These are phyloP conservation scores for Chlorops oryzae DNA, from an alignment of 1,140 invertebrate genomes.

Conservation along the genomic window DNA sequence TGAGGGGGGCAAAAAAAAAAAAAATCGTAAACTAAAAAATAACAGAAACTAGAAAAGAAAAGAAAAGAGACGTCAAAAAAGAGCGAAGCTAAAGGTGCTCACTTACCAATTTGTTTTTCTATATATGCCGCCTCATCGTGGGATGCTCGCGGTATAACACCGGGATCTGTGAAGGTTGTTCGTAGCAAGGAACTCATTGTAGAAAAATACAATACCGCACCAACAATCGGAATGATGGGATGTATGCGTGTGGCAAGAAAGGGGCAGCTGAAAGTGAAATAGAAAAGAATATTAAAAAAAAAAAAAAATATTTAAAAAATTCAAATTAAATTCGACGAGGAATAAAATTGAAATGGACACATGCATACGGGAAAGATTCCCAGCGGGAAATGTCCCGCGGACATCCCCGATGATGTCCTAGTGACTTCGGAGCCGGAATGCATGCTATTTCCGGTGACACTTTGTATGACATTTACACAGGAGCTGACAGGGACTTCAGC, in stretches of 20 bases:
- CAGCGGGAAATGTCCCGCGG: too few species aligned
- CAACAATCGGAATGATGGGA: constrained; percentile 81
- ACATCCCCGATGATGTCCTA: too few species aligned
- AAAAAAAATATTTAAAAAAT: constrained; percentile 19
- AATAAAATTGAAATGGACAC: not conserved
- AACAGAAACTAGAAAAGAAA: constrained; percentile 4
- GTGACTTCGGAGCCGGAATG: too few species aligned
- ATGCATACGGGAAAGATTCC: not conserved
- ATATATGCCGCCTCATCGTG: constrained; percentile 87
- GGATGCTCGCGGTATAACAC: constrained; percentile 85
- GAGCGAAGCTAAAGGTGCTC: constrained; percentile 1
- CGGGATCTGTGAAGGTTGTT: constrained; percentile 91
- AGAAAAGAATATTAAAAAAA: not conserved
- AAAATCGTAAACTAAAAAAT: not conserved
- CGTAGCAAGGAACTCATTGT: constrained; percentile 84
- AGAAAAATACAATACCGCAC: constrained; percentile 79
- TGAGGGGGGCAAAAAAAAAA: not conserved
- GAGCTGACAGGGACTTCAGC: too few species aligned
- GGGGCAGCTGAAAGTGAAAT: constrained; percentile 67
- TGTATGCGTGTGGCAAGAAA: constrained; percentile 75
- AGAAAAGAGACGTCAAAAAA: too few species aligned
- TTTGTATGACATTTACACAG: too few species aligned
- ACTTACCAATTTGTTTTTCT: constrained; percentile 74
- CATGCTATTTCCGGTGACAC: too few species aligned
- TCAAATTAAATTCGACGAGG: not conserved